Conservation (phyloP, 2,113 vertebrate genomes). For the Harpagus bidentatus region DNA sequence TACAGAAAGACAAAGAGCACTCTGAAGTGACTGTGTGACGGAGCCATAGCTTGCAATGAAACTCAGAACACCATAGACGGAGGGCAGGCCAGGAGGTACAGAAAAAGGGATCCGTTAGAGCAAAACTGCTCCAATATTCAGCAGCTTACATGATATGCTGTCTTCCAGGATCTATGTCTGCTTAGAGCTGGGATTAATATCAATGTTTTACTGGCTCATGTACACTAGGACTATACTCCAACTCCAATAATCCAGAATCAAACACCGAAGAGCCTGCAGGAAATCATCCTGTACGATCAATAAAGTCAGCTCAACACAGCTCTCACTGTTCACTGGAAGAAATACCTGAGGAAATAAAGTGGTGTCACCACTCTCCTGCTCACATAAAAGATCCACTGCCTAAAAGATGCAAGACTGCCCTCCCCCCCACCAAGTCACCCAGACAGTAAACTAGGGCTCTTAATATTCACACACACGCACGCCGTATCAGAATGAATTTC, state of each 20-base stretch:
- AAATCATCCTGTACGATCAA: not conserved
- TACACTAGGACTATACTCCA: not conserved
- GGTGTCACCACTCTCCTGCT: not conserved
- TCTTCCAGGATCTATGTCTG: not conserved
- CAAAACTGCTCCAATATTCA: not conserved
- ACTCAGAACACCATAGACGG: not conserved
- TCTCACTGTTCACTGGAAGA: not conserved
- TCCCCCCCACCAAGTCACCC: not conserved
- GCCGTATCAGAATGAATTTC: not conserved
- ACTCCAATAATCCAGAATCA: not conserved
- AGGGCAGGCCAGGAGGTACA: not conserved
- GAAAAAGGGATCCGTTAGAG: not conserved
- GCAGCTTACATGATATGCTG: not conserved
- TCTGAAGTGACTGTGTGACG: not conserved
- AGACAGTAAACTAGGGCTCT: not conserved
- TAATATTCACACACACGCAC: not conserved
- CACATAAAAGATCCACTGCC: not conserved
- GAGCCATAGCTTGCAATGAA: not conserved
- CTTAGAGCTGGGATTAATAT: not conserved
- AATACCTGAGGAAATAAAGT: not conserved
- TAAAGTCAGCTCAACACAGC: not conserved
- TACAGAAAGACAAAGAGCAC: not conserved
- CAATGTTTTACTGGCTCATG: not conserved
- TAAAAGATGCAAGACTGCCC: not conserved
- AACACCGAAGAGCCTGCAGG: not conserved